Evolutionary conservation across 2,113 vertebrate genomes (phyloP).

Genomic region (Meles meles): DNA sequence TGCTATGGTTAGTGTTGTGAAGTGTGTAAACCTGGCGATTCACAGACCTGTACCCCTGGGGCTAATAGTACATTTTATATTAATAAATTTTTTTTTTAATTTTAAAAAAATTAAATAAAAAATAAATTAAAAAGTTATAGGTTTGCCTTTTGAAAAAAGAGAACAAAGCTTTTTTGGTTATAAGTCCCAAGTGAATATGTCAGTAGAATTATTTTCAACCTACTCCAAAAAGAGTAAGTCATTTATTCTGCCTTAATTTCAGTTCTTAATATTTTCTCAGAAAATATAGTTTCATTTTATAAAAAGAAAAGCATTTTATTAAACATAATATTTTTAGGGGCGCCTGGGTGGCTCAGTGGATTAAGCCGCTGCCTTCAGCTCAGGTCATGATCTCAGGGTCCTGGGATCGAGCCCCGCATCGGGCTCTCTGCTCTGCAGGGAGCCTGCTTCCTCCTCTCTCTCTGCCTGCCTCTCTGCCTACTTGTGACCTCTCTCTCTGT

Average conservation of each 20-base stretch:
- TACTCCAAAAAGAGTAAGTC: background rate
- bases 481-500: no score
- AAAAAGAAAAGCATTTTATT: background rate
- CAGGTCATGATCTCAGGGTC: no score
- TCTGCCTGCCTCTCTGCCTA: no score
- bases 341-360: no score
- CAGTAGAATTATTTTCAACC: background rate
- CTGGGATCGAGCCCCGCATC: no score
- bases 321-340: background rate
- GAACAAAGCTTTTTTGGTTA: background rate
- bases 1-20: no score
- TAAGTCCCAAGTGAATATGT: background rate
- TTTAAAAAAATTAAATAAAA: background rate
- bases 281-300: background rate
- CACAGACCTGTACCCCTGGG: no score
- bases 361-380: no score
- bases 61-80: no score
- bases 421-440: no score
- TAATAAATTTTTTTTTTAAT: background rate
- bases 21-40: no score
- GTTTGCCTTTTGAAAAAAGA: background rate
- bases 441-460: no score
- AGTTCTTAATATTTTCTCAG: background rate
- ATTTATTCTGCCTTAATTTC: background rate
- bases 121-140: background rate